Conservation (phyloP, 1,140 invertebrate genomes). For the Eubasilissa regina region DNA sequence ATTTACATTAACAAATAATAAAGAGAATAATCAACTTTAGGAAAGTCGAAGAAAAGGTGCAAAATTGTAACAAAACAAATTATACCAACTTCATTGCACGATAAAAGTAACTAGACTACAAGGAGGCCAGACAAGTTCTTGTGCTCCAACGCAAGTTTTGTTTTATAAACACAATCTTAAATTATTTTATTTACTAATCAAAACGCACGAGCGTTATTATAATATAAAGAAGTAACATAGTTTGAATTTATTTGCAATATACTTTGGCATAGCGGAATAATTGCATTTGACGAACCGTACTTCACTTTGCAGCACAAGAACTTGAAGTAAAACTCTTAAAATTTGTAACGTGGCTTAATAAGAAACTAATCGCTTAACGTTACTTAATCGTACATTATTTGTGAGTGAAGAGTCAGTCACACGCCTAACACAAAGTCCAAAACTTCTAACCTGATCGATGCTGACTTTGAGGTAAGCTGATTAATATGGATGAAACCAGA, state of each 20-base stretch:
- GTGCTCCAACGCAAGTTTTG: not conserved
- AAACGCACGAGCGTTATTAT: too few relatives aligned
- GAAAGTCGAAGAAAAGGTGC: not conserved
- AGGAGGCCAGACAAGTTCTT: not conserved
- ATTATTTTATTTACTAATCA: too few relatives aligned
- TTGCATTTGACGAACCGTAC: not conserved
- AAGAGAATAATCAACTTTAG: slow-evolving; percentile 20
- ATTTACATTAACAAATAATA: slow-evolving; percentile 28
- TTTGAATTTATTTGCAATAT: not conserved
- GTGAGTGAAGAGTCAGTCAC: slow-evolving; percentile 35
- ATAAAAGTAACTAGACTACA: slow-evolving; percentile 15
- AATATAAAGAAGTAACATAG: too few relatives aligned
- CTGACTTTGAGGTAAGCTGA: slow-evolving; percentile 9
- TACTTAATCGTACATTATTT: slow-evolving; percentile 20
- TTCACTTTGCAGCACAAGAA: not conserved
- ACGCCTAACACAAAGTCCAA: slow-evolving; percentile 8
- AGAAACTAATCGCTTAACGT: slow-evolving; percentile 33
- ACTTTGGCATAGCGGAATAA: slow-evolving; percentile 3
- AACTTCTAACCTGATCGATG: slow-evolving; percentile 3
- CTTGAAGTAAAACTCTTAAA: not conserved
- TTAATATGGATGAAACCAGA: slow-evolving; percentile 13
- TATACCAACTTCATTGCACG: slow-evolving; percentile 18
- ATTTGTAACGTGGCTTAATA: slow-evolving; percentile 7
- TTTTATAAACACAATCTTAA: too few relatives aligned
- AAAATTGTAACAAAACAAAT: slow-evolving; percentile 15